Percentiles rank a stretch among this genome's conserved stretches.
These are phyloP conservation scores for Epinephelus malabaricus DNA, from an alignment of 2,797 vertebrate species.

Conservation along the genomic window DNA sequence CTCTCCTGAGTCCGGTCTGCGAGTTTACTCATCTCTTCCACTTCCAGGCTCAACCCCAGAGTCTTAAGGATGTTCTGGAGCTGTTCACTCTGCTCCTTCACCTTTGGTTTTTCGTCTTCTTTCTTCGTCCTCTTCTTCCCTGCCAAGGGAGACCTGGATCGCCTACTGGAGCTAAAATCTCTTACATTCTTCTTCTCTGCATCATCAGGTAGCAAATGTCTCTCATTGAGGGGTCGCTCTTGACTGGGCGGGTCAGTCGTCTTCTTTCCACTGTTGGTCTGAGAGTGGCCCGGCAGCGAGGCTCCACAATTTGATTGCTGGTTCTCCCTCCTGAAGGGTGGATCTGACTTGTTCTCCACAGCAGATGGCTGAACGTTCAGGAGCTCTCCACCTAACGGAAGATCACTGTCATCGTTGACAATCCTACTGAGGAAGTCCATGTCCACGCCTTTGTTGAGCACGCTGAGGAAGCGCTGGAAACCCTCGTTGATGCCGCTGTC, in stretches of 20 bases:
- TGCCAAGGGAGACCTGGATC: constrained; percentile 16
- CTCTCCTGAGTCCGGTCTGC: constrained; percentile 73
- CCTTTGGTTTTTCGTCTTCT: constrained; percentile 10
- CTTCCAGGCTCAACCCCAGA: constrained; percentile 72
- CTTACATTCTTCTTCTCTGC: constrained; percentile 1
- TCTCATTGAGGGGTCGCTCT: constrained; percentile 1
- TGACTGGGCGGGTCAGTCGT: neutral
- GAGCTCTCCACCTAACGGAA: neutral
- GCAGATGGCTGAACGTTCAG: neutral
- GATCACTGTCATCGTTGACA: constrained; percentile 59
- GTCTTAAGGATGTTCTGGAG: constrained; percentile 74
- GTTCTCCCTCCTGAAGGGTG: neutral
- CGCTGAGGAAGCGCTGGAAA: constrained; percentile 73
- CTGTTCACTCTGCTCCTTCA: constrained; percentile 52
- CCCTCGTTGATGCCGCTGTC: constrained; percentile 45
- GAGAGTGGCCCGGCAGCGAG: neutral
- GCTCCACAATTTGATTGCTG: neutral
- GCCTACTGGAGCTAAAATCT: constrained; percentile 2
- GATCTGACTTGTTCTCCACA: neutral
- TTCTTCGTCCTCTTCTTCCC: constrained; percentile 30
- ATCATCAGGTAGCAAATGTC: neutral
- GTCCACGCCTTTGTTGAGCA: constrained; percentile 83
- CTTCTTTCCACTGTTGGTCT: constrained; percentile 11
- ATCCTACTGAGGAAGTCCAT: constrained; percentile 69
- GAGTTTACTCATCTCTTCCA: constrained; percentile 68